Conservation (phyloP, 2,797 vertebrate genomes). For the Tokudaia muenninki region DNA sequence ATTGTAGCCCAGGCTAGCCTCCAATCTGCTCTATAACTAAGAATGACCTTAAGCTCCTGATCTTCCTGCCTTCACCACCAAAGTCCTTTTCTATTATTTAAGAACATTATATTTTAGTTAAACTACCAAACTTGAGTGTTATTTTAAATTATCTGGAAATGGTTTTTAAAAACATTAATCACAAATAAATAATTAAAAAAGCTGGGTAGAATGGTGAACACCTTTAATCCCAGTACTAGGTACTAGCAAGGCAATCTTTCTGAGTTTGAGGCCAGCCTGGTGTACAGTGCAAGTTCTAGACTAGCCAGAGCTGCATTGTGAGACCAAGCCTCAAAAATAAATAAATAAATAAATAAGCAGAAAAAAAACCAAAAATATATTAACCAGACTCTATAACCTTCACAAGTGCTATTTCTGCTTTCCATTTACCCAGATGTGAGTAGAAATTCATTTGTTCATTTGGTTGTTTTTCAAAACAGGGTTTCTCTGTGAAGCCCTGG, state of each 20-base stretch:
- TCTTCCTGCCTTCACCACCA: not conserved
- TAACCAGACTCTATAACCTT: slow-evolving; percentile 49
- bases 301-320: not conserved
- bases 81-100: not conserved
- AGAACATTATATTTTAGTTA: slow-evolving; percentile 10
- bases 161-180: slow-evolving; percentile 15
- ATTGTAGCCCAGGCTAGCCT: not conserved
- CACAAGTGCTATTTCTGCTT: slow-evolving; percentile 24
- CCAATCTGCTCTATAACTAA: not conserved
- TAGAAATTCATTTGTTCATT: slow-evolving; percentile 8
- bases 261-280: not conserved
- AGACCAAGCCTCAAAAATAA: not conserved
- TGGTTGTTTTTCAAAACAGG: not conserved
- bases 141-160: slow-evolving; percentile 31
- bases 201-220: not conserved
- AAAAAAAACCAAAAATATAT: slow-evolving; percentile 10
- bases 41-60: not conserved
- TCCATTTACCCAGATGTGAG: slow-evolving; percentile 9
- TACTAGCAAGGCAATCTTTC: not conserved
- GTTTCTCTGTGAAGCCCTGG: not conserved
- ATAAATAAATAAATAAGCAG: not conserved
- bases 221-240: not conserved
- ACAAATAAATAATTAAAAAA: not conserved
- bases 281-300: not conserved
- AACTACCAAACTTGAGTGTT: slow-evolving; percentile 52